phyloP scores from a whole-genome alignment of 2,888 invertebrate species.

The Cistogaster globosa region DNA sequence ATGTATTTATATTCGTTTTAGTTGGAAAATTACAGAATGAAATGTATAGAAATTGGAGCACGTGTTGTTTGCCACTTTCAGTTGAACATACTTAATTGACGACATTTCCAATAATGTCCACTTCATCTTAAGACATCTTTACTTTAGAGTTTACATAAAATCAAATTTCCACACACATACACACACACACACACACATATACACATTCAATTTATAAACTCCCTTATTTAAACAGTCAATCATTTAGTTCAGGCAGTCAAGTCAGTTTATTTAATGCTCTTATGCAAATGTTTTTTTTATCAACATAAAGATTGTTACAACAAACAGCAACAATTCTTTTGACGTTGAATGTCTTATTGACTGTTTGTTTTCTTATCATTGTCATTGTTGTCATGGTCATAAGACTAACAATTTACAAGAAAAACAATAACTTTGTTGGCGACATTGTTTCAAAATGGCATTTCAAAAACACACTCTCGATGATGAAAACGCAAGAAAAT shows the following conservation, averaged over 20 bases:
- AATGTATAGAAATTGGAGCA: constrained; percentile 49
- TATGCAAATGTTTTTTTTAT: constrained; percentile 56
- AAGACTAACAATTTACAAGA: constrained; percentile 31
- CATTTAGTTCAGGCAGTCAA: not conserved
- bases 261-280: constrained; percentile 21
- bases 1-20: not conserved
- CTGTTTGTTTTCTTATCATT: constrained; percentile 27
- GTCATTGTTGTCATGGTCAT: constrained; percentile 35
- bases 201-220: not conserved
- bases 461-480: constrained; percentile 61
- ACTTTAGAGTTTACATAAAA: constrained; percentile 8
- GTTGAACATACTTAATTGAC: constrained; percentile 53
- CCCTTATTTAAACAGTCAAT: not conserved
- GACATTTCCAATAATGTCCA: constrained; percentile 50
- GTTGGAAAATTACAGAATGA: not conserved
- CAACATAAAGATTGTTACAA: constrained; percentile 46
- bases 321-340: constrained; percentile 33
- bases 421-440: constrained; percentile 62
- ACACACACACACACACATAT: not conserved
- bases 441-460: constrained; percentile 63
- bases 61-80: constrained; percentile 71
- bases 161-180: not conserved
- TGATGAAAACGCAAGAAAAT: not conserved
- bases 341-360: constrained; percentile 33
- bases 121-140: constrained; percentile 52